A percentile compares a stretch with the other conserved stretches of the same genome.
Evolutionary conservation across 2,113 vertebrate species (phyloP).

Genomic region (Actenoides lindsayi): DNA sequence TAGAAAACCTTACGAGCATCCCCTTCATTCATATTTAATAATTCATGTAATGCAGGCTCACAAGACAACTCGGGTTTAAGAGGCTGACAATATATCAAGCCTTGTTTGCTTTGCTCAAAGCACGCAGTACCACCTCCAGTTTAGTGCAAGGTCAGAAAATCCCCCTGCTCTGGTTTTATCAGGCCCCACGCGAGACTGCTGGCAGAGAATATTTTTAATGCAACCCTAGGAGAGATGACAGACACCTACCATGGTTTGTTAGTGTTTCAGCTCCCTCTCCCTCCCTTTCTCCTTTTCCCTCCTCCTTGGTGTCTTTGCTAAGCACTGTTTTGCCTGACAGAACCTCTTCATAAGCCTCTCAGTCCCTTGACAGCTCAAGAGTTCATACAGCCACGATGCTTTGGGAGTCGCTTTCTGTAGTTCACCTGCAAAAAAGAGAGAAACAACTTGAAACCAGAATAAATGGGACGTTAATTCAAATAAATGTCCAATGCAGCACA

Average conservation of each 20-base stretch:
- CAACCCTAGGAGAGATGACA: not conserved
- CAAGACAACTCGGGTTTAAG: conserved; percentile 68
- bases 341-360: conserved; percentile 92
- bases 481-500: not conserved
- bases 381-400: conserved; percentile 65
- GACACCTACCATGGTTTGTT: conserved; percentile 80
- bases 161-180: not conserved
- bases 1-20: conserved; percentile 78
- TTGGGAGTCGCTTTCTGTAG: conserved; percentile 61
- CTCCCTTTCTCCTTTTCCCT: conserved; percentile 76
- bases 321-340: conserved; percentile 80
- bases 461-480: not conserved
- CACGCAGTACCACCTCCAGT: not conserved
- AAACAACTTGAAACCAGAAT: conserved; percentile 50
- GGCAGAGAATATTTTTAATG: not conserved
- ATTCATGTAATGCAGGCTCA: conserved; percentile 78
- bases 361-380: conserved; percentile 80
- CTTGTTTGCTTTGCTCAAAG: conserved; percentile 56
- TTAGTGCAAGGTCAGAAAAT: conserved; percentile 49
- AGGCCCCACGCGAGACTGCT: not conserved
- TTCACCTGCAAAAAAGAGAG: conserved; percentile 69
- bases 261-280: conserved; percentile 75
- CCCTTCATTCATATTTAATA: conserved; percentile 74
- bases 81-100: conserved; percentile 75
- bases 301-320: conserved; percentile 80